Base-by-base conservation (phyloP, 2,888 invertebrate genomes). In the Poecilus cupreus region DNA sequence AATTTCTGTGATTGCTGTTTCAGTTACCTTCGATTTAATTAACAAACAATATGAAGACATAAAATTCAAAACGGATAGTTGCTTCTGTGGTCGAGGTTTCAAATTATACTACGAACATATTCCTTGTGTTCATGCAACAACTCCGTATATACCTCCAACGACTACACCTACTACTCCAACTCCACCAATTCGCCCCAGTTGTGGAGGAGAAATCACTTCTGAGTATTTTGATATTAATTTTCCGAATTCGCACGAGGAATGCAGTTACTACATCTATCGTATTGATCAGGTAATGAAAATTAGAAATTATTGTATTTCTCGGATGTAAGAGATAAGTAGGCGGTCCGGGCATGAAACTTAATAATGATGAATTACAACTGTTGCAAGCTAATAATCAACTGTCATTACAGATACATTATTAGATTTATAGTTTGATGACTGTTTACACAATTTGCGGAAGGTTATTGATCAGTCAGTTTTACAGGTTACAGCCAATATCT, bases 41-140 rank as follows among this genome's bases (percentile, higher is more conserved):
- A 84, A 83, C 64, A 84, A 84, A 20, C 83, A 88, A 49, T 85
- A 84, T 82, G 86, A 88, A 77, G 89, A 90, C 70, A 82, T 90
- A 75, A 85, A 85, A 80, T 90, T 91, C 83, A 85, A 87, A 26
- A 87, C 89, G 0, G 89, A 90, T 83, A 82, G 84, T 32, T 86
- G 84, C 51, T 87, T 86, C 43, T 88, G 88, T 83, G 88, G 89
- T 57, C 87, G 89, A 83, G 91, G 91, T 49, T 91, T 91, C 84
- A 88, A 86, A 49, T 88, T 87, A 20, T 86, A 86, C 39, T 91
- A 89, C 83, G 87, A 89, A 81, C 90, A 90, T 84, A 86, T 88
- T 84, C 86, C 87, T 0, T 89, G 89, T 83, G 18, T 18, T 13
- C 24, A 20, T 26, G 11, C 26, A 10, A 37, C 84, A 84, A 43